A percentile compares a stretch with the other conserved stretches of the same genome.
phyloP scores from a whole-genome alignment of 2,797 vertebrate species.

The Chloroceryle amazona region DNA sequence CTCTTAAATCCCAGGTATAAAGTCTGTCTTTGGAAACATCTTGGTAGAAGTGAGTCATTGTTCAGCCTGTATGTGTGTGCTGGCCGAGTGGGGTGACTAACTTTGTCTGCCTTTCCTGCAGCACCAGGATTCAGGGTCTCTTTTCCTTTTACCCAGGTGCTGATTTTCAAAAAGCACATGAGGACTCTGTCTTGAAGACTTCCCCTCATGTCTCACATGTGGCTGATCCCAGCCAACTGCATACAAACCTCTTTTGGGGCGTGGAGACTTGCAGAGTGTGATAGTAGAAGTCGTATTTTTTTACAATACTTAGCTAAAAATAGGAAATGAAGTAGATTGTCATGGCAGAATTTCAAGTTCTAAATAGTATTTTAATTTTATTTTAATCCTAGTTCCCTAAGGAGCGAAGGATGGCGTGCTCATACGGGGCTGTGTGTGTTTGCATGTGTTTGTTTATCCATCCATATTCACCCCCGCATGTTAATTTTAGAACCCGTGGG shows the following conservation, averaged over 20 bases:
- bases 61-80: accelerated
- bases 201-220: accelerated
- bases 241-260: not conserved
- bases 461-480: not conserved
- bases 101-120: not conserved
- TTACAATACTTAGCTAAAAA: not conserved
- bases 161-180: accelerated
- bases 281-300: not conserved
- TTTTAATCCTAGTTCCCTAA: not conserved
- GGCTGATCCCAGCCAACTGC: not conserved
- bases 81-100: not conserved
- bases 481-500: not conserved
- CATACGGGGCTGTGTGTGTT: not conserved
- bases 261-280: not conserved
- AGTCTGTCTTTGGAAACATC: not conserved
- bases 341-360: slow-evolving; percentile 20
- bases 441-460: not conserved
- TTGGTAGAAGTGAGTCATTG: not conserved
- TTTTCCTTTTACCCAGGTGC: not conserved
- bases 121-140: not conserved
- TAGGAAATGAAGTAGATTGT: not conserved
- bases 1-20: not conserved
- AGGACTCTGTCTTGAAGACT: not conserved
- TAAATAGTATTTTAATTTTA: not conserved
- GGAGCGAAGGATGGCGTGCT: not conserved